phyloP scores from a whole-genome alignment of 2,888 invertebrate genomes.

The Malthinus seriepunctatus region DNA sequence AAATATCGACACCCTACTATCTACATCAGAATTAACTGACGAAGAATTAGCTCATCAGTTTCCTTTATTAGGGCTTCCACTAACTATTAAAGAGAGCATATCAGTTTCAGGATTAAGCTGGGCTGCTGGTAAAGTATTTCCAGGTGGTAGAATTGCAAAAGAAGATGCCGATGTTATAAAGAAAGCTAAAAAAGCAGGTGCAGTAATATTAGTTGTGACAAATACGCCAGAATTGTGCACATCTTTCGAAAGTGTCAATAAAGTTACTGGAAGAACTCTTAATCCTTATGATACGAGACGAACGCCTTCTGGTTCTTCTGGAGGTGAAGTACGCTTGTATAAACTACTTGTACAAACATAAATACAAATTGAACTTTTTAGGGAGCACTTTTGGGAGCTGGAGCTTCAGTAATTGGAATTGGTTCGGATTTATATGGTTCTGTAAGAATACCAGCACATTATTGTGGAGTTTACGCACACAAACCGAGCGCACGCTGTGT shows the following conservation, averaged over 20 bases:
- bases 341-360: background rate
- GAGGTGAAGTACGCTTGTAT: conserved; percentile 70
- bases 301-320: conserved; percentile 86
- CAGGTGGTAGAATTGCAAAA: conserved; percentile 56
- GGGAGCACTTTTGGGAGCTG: conserved; percentile 76
- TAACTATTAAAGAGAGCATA: conserved; percentile 84
- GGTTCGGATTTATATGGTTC: conserved; percentile 92
- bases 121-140: conserved; percentile 67
- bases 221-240: conserved; percentile 88
- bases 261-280: conserved; percentile 73
- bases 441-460: conserved; percentile 86
- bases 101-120: conserved; percentile 75
- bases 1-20: conserved; percentile 65
- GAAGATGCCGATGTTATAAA: conserved; percentile 71
- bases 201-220: conserved; percentile 78
- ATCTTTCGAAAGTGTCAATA: conserved; percentile 84
- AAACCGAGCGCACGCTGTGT: conserved; percentile 77
- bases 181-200: conserved; percentile 70
- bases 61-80: conserved; percentile 81
- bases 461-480: conserved; percentile 90
- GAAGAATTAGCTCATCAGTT: conserved; percentile 45
- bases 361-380: conserved; percentile 41
- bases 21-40: background rate
- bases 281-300: conserved; percentile 82
- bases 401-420: conserved; percentile 81